Evolutionary conservation across 30 jellyfish, hydroid and myxozoan genomes (phyloP).

Genomic region (Hydractinia echinata): DNA sequence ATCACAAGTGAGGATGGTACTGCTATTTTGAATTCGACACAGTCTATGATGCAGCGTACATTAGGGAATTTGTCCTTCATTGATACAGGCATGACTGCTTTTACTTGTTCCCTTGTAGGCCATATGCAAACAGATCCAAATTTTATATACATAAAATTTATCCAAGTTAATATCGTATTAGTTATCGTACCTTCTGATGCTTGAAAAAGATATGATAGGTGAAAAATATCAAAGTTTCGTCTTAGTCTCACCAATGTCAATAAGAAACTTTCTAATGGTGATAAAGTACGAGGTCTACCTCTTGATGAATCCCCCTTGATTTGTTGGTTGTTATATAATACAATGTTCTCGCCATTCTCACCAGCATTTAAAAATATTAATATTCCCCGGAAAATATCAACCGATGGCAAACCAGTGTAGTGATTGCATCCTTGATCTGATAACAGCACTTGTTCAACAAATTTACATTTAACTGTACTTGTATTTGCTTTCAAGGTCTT

Average conservation of each 20-base stretch:
- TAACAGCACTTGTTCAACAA: constrained; percentile 4
- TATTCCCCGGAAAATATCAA: not conserved
- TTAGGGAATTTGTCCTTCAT: constrained; percentile 23
- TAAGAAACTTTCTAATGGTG: constrained; percentile 15
- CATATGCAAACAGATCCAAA: constrained; percentile 18
- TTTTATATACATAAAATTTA: constrained; percentile 7
- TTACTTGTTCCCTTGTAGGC: constrained; percentile 6
- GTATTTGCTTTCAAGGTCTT: not conserved
- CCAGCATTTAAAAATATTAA: constrained; percentile 9
- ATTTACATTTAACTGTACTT: not conserved
- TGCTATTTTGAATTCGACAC: not conserved
- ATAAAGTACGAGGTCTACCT: constrained; percentile 20
- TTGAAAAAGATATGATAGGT: not conserved
- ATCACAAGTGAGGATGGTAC: too few relatives aligned
- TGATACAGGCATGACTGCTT: constrained; percentile 11
- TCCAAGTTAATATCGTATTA: not conserved
- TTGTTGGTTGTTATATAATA: not conserved
- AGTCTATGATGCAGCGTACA: constrained; percentile 13
- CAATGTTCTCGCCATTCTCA: constrained; percentile 12
- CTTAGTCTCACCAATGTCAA: constrained; percentile 20
- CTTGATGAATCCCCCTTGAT: too few relatives aligned
- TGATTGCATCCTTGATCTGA: constrained; percentile 7
- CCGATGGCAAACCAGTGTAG: constrained; percentile 9
- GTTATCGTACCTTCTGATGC: constrained; percentile 11
- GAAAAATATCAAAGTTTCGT: constrained; percentile 8